Evolutionary conservation across 2,113 vertebrate genomes (phyloP).

Genomic region (Seriola rivoliana): DNA sequence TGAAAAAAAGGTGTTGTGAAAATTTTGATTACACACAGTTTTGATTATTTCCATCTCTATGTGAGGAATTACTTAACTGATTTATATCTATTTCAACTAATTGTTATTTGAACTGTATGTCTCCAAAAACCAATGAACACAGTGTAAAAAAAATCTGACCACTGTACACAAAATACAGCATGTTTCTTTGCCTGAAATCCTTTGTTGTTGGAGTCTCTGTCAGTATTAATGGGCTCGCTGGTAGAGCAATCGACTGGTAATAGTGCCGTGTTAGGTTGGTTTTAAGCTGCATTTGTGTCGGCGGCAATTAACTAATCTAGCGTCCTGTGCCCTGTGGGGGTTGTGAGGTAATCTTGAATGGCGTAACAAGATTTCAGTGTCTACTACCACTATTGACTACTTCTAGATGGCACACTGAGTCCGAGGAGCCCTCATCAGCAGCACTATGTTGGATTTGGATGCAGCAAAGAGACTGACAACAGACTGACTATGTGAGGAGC

Average conservation of each 20-base stretch:
- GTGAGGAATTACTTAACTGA: not conserved
- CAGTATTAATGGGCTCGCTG: slow-evolving; percentile 28
- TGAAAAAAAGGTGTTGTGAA: not conserved
- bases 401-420: slow-evolving; percentile 47
- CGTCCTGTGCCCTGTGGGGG: slow-evolving; percentile 64
- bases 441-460: slow-evolving; percentile 56
- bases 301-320: slow-evolving; percentile 81
- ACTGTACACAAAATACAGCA: not conserved
- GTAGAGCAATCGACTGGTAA: slow-evolving; percentile 27
- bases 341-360: slow-evolving; percentile 80
- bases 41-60: not conserved
- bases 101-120: not conserved
- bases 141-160: not conserved
- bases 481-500: slow-evolving; percentile 50
- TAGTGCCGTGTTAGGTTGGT: slow-evolving; percentile 22
- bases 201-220: slow-evolving; percentile 17
- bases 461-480: slow-evolving; percentile 49
- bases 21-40: no score
- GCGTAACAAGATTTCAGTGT: slow-evolving; percentile 79
- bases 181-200: not conserved
- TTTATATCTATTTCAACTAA: not conserved
- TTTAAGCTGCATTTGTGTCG: slow-evolving; percentile 80
- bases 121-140: not conserved
- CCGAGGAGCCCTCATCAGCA: slow-evolving; percentile 43
- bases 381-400: slow-evolving; percentile 72